Evolutionary conservation across 1,140 invertebrate genomes (phyloP).

Genomic region (Thaumetopoea pityocampa): DNA sequence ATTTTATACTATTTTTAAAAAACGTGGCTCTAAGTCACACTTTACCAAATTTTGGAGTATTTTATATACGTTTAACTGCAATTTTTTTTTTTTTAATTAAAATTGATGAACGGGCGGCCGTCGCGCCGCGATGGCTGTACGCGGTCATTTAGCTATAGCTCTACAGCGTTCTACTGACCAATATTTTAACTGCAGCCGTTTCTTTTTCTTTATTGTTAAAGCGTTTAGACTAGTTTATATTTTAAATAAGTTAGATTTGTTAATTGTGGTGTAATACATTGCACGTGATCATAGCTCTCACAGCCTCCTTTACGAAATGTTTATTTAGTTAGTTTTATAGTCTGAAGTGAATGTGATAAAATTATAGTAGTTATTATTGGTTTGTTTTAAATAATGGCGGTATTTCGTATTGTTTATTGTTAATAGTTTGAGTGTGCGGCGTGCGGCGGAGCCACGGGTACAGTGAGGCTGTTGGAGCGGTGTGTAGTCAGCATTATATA

Average conservation of each 20-base stretch:
- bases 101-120: constrained; percentile 58
- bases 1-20: constrained; percentile 66
- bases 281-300: constrained; percentile 63
- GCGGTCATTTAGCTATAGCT: constrained; percentile 73
- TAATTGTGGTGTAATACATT: constrained; percentile 72
- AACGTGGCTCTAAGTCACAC: constrained; percentile 57
- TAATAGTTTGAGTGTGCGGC: constrained; percentile 55
- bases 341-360: constrained; percentile 71
- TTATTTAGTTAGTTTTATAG: constrained; percentile 58
- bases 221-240: constrained; percentile 76
- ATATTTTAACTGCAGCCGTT: constrained; percentile 67
- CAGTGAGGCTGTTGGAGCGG: constrained; percentile 64
- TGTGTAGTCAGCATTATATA: constrained; percentile 77
- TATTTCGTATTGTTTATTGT: constrained; percentile 65
- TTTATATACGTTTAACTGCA: constrained; percentile 70
- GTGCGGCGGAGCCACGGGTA: constrained; percentile 25
- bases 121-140: constrained; percentile 65
- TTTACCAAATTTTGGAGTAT: constrained; percentile 67
- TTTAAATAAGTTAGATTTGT: constrained; percentile 74
- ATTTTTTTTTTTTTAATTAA: constrained; percentile 54
- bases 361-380: constrained; percentile 43
- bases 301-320: constrained; percentile 55
- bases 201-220: constrained; percentile 69
- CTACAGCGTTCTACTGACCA: constrained; percentile 72
- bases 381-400: constrained; percentile 49